Evolutionary conservation across 1,140 invertebrate species (phyloP).

Genomic region (Zophobas atratus): DNA sequence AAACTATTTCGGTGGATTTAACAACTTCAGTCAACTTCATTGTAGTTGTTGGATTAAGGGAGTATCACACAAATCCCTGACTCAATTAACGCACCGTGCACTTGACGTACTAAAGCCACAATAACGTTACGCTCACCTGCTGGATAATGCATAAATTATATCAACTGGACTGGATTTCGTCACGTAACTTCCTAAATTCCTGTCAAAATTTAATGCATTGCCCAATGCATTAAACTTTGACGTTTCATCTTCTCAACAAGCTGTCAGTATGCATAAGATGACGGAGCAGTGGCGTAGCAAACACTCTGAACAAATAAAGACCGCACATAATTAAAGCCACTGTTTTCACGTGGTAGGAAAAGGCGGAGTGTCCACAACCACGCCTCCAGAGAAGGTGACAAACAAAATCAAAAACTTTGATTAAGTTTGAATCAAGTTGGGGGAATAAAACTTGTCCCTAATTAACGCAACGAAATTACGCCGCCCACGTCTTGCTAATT

Average conservation of each 20-base stretch:
- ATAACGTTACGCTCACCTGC: background rate
- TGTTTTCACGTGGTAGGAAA: no score
- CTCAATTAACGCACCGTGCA: conserved; percentile 6
- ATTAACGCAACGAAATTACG: conserved; percentile 15
- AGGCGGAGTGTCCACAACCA: no score
- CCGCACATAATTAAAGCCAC: conserved; percentile 5
- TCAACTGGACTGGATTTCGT: conserved; percentile 8
- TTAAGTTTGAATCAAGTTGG: no score
- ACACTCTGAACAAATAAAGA: background rate
- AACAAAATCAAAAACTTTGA: no score
- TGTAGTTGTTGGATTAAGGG: conserved; percentile 3
- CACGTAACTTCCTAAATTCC: conserved; percentile 5
- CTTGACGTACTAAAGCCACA: background rate
- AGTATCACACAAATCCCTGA: conserved; percentile 7
- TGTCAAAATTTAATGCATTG: conserved; percentile 24
- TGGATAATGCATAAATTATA: conserved; percentile 10
- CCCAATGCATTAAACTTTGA: background rate
- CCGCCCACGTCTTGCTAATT: conserved; percentile 22
- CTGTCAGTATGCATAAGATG: conserved; percentile 7
- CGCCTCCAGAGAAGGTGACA: no score
- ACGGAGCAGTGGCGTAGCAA: background rate
- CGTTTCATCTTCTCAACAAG: background rate
- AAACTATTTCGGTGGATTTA: conserved; percentile 12
- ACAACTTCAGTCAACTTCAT: conserved; percentile 19
- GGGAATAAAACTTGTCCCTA: background rate